A percentile compares a stretch with the other conserved stretches of the same genome.
Evolutionary conservation across 2,113 vertebrate genomes (phyloP).

Genomic region (Thamnaconus septentrionalis): DNA sequence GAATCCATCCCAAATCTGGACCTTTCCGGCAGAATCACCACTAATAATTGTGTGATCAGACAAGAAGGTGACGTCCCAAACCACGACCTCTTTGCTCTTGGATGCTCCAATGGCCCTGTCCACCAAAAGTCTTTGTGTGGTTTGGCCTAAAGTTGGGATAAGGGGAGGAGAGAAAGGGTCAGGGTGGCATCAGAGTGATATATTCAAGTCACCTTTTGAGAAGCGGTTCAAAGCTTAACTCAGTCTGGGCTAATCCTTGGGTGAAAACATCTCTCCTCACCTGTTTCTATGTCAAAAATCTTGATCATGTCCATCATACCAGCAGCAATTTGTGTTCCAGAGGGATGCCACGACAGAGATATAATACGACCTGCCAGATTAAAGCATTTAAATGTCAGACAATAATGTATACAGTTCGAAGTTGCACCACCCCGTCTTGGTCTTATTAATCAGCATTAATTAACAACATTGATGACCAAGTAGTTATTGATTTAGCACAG

Average conservation of each 20-base stretch:
- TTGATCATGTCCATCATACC: constrained; percentile 85
- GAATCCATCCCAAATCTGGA: constrained; percentile 90
- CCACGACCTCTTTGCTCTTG: constrained; percentile 77
- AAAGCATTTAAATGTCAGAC: no score
- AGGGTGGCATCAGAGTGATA: no score
- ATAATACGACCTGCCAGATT: constrained; percentile 82
- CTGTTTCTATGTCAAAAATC: constrained; percentile 81
- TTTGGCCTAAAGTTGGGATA: constrained; percentile 71
- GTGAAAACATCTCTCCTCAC: constrained; percentile 59
- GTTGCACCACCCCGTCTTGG: no score
- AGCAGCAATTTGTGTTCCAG: constrained; percentile 77
- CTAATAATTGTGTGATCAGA: constrained; percentile 82
- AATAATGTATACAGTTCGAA: no score
- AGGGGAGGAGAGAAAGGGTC: no score
- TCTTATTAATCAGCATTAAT: no score
- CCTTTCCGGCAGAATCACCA: constrained; percentile 87
- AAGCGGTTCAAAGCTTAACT: no score
- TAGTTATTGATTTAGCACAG: no score
- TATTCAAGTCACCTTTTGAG: no score
- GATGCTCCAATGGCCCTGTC: constrained; percentile 70
- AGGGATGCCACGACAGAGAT: constrained; percentile 88
- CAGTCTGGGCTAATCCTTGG: no score
- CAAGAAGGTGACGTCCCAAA: constrained; percentile 89
- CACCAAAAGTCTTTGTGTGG: constrained; percentile 81
- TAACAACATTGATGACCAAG: no score